Evolutionary conservation across 2,113 vertebrate species (phyloP), one percentile per base, ranked within the genome.

Genomic region (Dipodomys spectabilis): DNA sequence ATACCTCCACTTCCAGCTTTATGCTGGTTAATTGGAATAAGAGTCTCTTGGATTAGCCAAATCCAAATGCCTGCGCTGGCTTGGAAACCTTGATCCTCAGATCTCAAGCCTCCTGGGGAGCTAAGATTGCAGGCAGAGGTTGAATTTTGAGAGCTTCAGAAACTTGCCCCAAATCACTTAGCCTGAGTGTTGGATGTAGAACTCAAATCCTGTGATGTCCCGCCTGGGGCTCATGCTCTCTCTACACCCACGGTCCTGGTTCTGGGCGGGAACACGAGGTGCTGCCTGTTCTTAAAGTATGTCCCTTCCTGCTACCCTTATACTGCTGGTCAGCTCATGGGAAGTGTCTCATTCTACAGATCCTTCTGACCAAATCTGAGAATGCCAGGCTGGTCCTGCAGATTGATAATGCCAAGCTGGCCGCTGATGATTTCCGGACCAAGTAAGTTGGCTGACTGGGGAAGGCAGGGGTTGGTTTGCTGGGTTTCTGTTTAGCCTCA

Each of bases 341-440:
- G 75, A 49, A 20, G 1, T 30, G 22, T 90, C 77, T 45, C 75
- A 8, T 88, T 90, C 60, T 82, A 23, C 82, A 98, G 98, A 91
- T 98, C 72, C 60, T 97, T 93, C 6, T 78, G 49, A 89, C 96
- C 60, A 96, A 97, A 49, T 74, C 96, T 30, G 97, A 98, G 32
- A 98, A 98, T 0, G n/a, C 98, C 75, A 96, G 96, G 69, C 89
- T 98, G 57, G 53, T 97, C n/a, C 90, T 98, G 80, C 95, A 98
- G 88, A 96, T 98, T 7, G 98, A 98, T 91, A 98, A 98, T 0
- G 96, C 97, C 83, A 98, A 96, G 86, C 88, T 98, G 87, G 97
- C 98, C 1, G 96, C 97, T 0, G 98, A 98, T 0, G 98, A 98
- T 88, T 98, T 98, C 94, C 95, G 95, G 79, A 97, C 96, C 91